A percentile compares a stretch with the other conserved stretches of the same genome.
Evolutionary conservation across 2,888 invertebrate genomes (phyloP).

Genomic region (Leptopterna dolabrata): DNA sequence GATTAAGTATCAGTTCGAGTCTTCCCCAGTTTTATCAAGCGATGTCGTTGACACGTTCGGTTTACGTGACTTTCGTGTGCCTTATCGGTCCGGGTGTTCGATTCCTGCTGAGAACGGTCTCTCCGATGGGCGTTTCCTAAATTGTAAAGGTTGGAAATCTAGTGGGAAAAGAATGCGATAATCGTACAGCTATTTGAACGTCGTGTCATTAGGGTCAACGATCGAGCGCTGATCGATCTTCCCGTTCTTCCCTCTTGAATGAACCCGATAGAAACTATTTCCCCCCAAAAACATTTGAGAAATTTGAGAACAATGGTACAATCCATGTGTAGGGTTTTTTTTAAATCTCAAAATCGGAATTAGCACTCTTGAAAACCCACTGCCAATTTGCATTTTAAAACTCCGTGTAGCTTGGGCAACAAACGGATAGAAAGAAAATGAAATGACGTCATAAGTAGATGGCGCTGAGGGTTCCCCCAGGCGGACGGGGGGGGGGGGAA

Average conservation of each 20-base stretch:
- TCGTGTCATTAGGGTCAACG: neutral
- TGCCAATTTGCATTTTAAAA: too few relatives aligned
- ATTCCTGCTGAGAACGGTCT: neutral
- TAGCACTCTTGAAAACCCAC: too few relatives aligned
- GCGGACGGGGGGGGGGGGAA: too few relatives aligned
- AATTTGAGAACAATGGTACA: too few relatives aligned
- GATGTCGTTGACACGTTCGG: neutral
- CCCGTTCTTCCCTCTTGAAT: neutral
- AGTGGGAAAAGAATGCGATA: neutral
- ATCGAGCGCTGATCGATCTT: neutral
- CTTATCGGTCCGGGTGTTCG: neutral
- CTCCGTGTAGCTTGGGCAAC: too few relatives aligned
- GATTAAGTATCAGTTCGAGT: neutral
- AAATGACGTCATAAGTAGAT: too few relatives aligned
- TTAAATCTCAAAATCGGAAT: too few relatives aligned
- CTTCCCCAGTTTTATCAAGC: neutral
- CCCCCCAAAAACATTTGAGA: too few relatives aligned
- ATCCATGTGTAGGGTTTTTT: too few relatives aligned
- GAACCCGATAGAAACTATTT: too few relatives aligned
- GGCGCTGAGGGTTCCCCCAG: too few relatives aligned
- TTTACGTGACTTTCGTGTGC: constrained; percentile 2
- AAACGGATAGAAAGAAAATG: too few relatives aligned
- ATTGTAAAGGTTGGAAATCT: neutral
- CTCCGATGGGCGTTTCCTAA: neutral
- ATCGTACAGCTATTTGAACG: neutral